Evolutionary conservation across 92 coral and sea anemone species (phyloP).

Genomic region (Phenganax subtilis): DNA sequence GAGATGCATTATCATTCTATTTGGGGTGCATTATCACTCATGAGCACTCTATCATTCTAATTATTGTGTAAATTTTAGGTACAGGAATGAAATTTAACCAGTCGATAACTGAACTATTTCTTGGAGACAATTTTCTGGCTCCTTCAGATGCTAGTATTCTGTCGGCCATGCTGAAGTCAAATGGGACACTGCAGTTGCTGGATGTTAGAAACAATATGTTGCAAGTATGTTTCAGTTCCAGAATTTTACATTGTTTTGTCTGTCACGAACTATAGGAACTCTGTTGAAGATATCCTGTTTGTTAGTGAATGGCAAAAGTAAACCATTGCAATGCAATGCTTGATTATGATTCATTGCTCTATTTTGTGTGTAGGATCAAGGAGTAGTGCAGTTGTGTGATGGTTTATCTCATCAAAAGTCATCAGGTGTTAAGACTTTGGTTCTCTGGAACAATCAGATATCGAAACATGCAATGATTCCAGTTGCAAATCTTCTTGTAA

Average conservation of each 20-base stretch:
- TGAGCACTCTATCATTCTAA: background rate
- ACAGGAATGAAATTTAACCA: conserved; percentile 88
- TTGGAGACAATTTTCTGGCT: conserved; percentile 79
- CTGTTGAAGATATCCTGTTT: no score
- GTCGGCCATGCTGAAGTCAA: conserved; percentile 80
- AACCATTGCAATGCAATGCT: background rate
- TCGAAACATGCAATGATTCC: conserved; percentile 67
- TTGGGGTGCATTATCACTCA: background rate
- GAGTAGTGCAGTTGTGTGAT: conserved; percentile 79
- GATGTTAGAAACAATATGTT: conserved; percentile 84
- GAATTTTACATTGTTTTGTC: background rate
- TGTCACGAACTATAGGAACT: no score
- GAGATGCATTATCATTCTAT: background rate
- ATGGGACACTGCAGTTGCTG: conserved; percentile 63
- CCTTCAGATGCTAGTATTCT: conserved; percentile 81
- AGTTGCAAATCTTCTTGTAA: conserved; percentile 75
- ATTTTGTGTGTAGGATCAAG: conserved; percentile 66
- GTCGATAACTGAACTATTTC: conserved; percentile 68
- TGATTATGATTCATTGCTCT: background rate
- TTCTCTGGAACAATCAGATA: conserved; percentile 91
- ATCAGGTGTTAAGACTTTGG: conserved; percentile 82
- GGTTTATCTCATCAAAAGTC: conserved; percentile 72
- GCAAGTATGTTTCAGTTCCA: conserved; percentile 57
- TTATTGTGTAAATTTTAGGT: conserved; percentile 43
- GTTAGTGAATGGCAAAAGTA: no score